phyloP scores from a whole-genome alignment of 2,888 invertebrate genomes.

The Bembecia ichneumoniformis region DNA sequence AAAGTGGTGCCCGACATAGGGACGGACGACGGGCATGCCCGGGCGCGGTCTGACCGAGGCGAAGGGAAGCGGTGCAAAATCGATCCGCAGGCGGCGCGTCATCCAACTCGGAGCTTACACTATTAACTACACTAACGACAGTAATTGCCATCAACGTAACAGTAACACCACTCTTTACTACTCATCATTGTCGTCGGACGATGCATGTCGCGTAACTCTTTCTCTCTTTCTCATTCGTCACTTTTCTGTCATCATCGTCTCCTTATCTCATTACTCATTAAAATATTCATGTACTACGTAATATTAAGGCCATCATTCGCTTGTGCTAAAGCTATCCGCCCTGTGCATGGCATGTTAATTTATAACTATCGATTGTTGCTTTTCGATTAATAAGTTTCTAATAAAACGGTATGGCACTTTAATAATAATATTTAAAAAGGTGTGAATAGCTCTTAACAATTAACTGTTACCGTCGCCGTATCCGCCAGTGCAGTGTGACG shows the following conservation, averaged over 20 bases:
- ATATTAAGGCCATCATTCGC: constrained; percentile 3
- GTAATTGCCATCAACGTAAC: constrained; percentile 47
- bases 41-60: constrained; percentile 31
- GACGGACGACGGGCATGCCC: constrained; percentile 22
- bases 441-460: constrained; percentile 39
- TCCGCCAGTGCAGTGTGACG: constrained; percentile 60
- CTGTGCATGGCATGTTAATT: constrained; percentile 51
- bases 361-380: constrained; percentile 38
- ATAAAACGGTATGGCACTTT: constrained; percentile 70
- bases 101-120: constrained; percentile 65
- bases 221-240: neutral
- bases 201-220: constrained; percentile 22
- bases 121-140: constrained; percentile 70
- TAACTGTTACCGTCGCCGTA: constrained; percentile 54
- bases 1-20: constrained; percentile 44
- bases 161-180: constrained; percentile 43
- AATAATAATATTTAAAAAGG: constrained; percentile 39
- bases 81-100: constrained; percentile 57
- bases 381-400: constrained; percentile 54
- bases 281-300: no score
- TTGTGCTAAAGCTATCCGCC: constrained; percentile 36
- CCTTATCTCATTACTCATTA: neutral
- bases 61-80: constrained; percentile 69
- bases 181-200: constrained; percentile 30
- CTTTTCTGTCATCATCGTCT: neutral